Conservation (phyloP, 1,140 invertebrate genomes). For the Tigriopus japonicus region DNA sequence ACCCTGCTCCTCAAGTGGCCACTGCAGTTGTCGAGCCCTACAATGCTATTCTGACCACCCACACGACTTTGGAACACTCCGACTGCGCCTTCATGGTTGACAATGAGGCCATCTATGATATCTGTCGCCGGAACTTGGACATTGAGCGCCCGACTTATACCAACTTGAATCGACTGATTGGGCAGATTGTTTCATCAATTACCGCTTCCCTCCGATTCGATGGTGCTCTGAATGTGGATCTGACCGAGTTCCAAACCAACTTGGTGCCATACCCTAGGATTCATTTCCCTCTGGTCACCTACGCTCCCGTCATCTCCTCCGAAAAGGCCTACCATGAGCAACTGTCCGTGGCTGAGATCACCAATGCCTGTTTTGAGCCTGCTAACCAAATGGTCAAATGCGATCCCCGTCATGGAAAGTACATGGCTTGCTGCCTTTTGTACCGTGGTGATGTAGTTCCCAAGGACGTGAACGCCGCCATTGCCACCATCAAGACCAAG, state of each 20-base stretch:
- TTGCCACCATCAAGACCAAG: slow-evolving; percentile 34
- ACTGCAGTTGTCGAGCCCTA: slow-evolving; percentile 20
- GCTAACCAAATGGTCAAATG: no score
- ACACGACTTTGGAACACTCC: slow-evolving; percentile 35
- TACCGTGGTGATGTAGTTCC: slow-evolving; percentile 45
- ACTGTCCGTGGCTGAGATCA: slow-evolving; percentile 56
- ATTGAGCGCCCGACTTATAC: slow-evolving; percentile 50
- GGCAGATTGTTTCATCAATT: slow-evolving; percentile 28
- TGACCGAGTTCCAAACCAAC: slow-evolving; percentile 38
- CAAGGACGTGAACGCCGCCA: slow-evolving; percentile 38
- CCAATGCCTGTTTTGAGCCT: no score
- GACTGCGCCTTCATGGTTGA: slow-evolving; percentile 58
- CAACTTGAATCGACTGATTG: slow-evolving; percentile 41
- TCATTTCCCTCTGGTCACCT: no score
- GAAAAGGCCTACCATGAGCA: slow-evolving; percentile 51
- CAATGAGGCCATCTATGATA: slow-evolving; percentile 69
- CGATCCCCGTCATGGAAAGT: no score
- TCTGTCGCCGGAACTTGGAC: no score
- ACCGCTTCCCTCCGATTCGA: slow-evolving; percentile 18
- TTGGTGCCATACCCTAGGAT: slow-evolving; percentile 49
- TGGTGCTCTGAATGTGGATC: slow-evolving; percentile 40
- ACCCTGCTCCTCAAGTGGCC: slow-evolving; percentile 43
- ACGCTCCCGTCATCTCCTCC: slow-evolving; percentile 49
- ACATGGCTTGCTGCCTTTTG: slow-evolving; percentile 64
- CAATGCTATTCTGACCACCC: slow-evolving; percentile 20